Percentiles rank a stretch among this genome's conserved stretches.
These are phyloP conservation scores for Danio kyathit DNA, from an alignment of 2,797 vertebrate genomes.

Conservation along the genomic window DNA sequence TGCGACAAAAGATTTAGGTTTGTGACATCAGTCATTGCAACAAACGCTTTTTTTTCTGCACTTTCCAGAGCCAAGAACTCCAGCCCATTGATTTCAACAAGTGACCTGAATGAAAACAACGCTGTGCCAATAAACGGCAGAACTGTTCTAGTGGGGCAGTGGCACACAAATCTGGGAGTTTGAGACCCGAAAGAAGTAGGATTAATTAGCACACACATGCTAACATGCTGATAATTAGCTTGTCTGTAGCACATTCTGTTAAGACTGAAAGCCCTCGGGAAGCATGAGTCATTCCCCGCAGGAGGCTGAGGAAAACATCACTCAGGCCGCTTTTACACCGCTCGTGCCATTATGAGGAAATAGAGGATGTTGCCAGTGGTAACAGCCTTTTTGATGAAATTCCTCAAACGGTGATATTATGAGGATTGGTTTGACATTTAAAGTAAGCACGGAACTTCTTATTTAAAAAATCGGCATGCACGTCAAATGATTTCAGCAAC, in stretches of 20 bases:
- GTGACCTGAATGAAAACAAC: conserved; percentile 37
- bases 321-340: conserved; percentile 33
- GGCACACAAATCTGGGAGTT: conserved; percentile 29
- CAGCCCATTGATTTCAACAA: conserved; percentile 15
- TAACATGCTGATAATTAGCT: conserved; percentile 60
- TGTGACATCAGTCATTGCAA: background rate
- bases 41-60: background rate
- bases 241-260: conserved; percentile 48
- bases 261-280: conserved; percentile 51
- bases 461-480: background rate
- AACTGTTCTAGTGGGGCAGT: conserved; percentile 28
- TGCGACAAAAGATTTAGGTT: background rate
- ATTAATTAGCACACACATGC: conserved; percentile 56
- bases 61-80: background rate
- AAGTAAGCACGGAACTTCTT: conserved; percentile 21
- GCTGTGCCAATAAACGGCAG: conserved; percentile 34
- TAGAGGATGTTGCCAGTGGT: conserved; percentile 38
- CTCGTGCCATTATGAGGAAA: conserved; percentile 26
- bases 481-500: background rate
- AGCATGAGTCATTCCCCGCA: conserved; percentile 39
- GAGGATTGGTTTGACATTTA: conserved; percentile 34
- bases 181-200: conserved; percentile 11
- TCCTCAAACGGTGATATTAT: conserved; percentile 39
- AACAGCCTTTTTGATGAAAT: conserved; percentile 33
- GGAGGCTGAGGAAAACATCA: conserved; percentile 37